phyloP scores from a whole-genome alignment of 2,113 vertebrate species.

The Dendropsophus ebraccatus region DNA sequence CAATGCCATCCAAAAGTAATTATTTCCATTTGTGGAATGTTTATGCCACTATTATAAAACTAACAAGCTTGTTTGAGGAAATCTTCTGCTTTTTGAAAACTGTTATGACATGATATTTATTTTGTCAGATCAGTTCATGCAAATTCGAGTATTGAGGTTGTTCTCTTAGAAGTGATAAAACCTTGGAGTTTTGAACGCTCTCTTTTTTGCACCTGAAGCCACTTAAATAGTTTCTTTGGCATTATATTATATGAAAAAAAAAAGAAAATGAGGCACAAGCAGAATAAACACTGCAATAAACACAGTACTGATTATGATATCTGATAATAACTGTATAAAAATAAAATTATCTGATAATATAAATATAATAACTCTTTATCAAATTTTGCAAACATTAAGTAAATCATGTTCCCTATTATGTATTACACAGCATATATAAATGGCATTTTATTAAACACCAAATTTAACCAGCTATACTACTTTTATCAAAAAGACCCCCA shows the following conservation, averaged over 20 bases:
- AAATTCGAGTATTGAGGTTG: constrained; percentile 16
- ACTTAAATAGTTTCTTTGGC: neutral
- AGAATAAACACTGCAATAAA: neutral
- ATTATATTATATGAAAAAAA: neutral
- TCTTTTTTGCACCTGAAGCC: neutral
- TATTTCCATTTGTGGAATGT: constrained; percentile 26
- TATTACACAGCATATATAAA: no score
- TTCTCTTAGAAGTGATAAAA: constrained; percentile 1
- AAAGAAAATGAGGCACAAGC: neutral
- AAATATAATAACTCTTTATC: no score
- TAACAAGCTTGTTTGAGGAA: constrained; percentile 7
- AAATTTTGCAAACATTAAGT: no score
- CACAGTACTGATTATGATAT: no score
- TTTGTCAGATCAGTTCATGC: constrained; percentile 15
- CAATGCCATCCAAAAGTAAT: constrained; percentile 3
- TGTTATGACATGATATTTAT: constrained; percentile 25
- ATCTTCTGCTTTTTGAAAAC: neutral
- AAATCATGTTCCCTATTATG: no score
- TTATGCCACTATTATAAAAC: constrained; percentile 12
- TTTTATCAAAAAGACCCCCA: no score
- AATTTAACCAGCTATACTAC: no score
- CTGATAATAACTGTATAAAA: no score
- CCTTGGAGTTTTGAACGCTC: neutral
- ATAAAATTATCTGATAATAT: no score
- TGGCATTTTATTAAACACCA: no score